Conservation (phyloP, 2,113 vertebrate species). For the Bos taurus region ARS-UCD2.0 NC_037337.1:56691501-56692000, state of each 20-base stretch:
- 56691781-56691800: not conserved
- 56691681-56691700: not conserved
- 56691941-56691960: not conserved
- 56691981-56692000: not conserved
- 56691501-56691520: conserved; percentile 52
- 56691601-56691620: not conserved
- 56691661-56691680: not conserved
- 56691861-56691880: not conserved
- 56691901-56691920: not conserved
- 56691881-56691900: not conserved
- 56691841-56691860: not conserved
- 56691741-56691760: not conserved
- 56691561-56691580: conserved; percentile 39
- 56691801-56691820: not conserved
- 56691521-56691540: conserved; percentile 51
- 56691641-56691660: not conserved
- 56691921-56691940: not conserved
- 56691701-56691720: not conserved
- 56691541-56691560: conserved; percentile 73
- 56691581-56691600: not conserved
- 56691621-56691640: not conserved
- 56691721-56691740: not conserved
- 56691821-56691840: not conserved
- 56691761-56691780: not conserved
- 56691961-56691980: not conserved